A percentile compares a stretch with the other conserved stretches of the same genome.
These are phyloP conservation scores for Microcebus lehilahytsara DNA, from an alignment of 2,113 vertebrate species.

Conservation along the genomic window DNA sequence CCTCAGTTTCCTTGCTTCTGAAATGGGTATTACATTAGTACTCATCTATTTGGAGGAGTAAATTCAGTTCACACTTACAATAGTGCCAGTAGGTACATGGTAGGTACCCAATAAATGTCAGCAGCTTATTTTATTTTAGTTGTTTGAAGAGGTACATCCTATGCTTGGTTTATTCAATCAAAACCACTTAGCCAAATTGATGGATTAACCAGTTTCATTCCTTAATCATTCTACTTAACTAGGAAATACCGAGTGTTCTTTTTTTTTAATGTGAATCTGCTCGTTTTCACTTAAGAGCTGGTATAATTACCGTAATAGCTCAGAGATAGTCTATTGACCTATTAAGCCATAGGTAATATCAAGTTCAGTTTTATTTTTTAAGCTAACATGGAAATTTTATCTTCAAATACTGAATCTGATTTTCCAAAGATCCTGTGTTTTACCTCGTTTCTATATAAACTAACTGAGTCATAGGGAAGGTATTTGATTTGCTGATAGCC, in stretches of 20 bases:
- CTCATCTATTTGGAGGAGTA: not conserved
- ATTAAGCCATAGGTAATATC: not conserved
- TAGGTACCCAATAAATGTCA: not conserved
- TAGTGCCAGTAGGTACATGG: not conserved
- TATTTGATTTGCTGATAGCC: not conserved
- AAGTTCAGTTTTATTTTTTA: constrained; percentile 21
- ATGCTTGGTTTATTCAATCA: not conserved
- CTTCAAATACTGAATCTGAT: not conserved
- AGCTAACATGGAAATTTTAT: constrained; percentile 5
- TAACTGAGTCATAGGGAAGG: constrained; percentile 50
- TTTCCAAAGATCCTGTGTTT: constrained; percentile 54
- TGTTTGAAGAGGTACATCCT: not conserved
- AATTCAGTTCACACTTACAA: not conserved
- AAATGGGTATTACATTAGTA: not conserved
- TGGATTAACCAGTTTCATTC: not conserved
- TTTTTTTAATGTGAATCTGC: not conserved
- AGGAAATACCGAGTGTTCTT: not conserved
- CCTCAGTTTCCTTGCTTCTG: not conserved
- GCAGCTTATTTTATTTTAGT: not conserved
- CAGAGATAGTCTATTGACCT: not conserved
- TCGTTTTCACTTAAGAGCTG: not conserved
- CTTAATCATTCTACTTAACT: constrained; percentile 8
- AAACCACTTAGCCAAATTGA: not conserved
- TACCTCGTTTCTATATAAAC: constrained; percentile 44
- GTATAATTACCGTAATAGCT: not conserved